These are phyloP conservation scores for Halesus radiatus DNA, from an alignment of 1,140 invertebrate species.

Conservation along the genomic window DNA sequence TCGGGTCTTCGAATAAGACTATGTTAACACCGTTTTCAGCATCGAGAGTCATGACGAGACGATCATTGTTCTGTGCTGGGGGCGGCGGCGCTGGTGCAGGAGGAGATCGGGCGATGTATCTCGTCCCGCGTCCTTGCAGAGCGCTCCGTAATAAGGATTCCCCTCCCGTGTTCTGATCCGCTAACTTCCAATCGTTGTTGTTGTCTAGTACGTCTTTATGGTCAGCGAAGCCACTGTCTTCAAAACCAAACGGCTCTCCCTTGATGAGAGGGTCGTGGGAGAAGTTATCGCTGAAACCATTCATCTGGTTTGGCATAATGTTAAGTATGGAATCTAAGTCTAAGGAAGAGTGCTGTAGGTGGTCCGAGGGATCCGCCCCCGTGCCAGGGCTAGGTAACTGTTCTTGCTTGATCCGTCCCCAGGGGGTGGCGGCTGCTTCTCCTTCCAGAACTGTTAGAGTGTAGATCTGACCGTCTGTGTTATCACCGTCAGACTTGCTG, in stretches of 20 bases:
- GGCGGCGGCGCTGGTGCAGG: constrained; percentile 63
- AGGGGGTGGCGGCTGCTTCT: constrained; percentile 69
- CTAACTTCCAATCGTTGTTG: constrained; percentile 85
- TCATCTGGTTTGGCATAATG: constrained; percentile 69
- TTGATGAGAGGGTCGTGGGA: constrained; percentile 67
- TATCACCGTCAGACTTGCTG: constrained; percentile 69
- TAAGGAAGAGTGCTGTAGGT: constrained; percentile 69
- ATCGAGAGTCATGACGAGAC: constrained; percentile 62
- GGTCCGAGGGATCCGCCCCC: constrained; percentile 63
- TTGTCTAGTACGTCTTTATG: constrained; percentile 75
- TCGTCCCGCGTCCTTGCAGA: constrained; percentile 79
- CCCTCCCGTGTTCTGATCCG: constrained; percentile 77
- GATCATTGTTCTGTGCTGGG: constrained; percentile 63
- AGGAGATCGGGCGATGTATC: constrained; percentile 70
- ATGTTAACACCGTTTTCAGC: constrained; percentile 64
- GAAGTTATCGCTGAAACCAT: constrained; percentile 71
- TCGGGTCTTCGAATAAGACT: constrained; percentile 66
- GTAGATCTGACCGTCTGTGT: constrained; percentile 75
- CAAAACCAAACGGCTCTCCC: constrained; percentile 74
- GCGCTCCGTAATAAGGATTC: constrained; percentile 85
- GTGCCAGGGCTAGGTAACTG: constrained; percentile 73
- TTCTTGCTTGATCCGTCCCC: constrained; percentile 70
- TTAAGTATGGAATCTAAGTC: constrained; percentile 78
- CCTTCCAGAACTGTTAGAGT: constrained; percentile 78
- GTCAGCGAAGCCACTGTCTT: constrained; percentile 76